phyloP scores from a whole-genome alignment of 30 jellyfish, hydroid and myxozoan genomes.

The Pseudorhiza aurosa region DNA sequence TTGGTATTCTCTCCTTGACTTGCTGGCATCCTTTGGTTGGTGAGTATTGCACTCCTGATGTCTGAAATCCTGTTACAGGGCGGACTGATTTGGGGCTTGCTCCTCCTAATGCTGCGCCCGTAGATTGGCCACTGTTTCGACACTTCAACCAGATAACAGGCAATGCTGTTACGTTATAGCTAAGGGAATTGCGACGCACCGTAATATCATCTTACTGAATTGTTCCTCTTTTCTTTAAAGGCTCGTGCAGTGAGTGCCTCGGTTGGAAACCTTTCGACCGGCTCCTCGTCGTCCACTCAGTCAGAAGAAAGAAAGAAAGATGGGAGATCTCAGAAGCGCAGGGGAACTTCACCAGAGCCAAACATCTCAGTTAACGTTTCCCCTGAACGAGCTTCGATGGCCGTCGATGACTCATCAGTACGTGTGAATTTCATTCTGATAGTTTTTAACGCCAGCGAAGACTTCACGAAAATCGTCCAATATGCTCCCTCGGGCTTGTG shows the following conservation, averaged over 20 bases:
- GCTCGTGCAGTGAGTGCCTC: conserved; percentile 87
- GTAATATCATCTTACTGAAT: no score
- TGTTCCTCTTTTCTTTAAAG: conserved; percentile 2
- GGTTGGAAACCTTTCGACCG: conserved; percentile 89
- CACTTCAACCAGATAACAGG: no score
- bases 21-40: no score
- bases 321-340: conserved; percentile 37
- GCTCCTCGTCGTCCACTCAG: conserved; percentile 79
- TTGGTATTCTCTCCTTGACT: no score
- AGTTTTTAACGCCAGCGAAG: background rate
- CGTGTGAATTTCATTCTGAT: background rate
- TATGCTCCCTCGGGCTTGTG: no score
- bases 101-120: no score
- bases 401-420: conserved; percentile 87
- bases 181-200: no score
- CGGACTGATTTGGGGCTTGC: no score
- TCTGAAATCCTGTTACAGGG: no score
- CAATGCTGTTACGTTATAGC: no score
- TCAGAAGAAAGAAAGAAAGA: conserved; percentile 82
- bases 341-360: conserved; percentile 79
- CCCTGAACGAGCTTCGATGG: conserved; percentile 88
- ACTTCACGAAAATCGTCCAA: background rate
- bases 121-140: no score
- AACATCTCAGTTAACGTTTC: conserved; percentile 91
- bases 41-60: no score